Conservation (phyloP, 2,113 vertebrate genomes). For the Crocuta crocuta region DNA sequence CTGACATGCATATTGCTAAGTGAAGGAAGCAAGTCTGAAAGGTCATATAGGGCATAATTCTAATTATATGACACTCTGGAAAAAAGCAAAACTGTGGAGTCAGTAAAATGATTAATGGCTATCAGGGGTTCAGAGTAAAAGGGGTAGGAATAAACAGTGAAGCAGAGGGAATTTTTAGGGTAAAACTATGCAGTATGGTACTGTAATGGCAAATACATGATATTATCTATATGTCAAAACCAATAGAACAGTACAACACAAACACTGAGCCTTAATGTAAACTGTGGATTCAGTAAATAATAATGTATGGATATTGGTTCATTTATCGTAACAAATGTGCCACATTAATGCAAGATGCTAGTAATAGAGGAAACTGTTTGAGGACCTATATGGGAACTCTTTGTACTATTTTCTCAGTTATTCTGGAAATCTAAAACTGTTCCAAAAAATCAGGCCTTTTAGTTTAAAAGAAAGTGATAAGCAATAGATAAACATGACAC, state of each 20-base stretch:
- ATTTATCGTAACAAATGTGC: neutral
- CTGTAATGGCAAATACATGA: neutral
- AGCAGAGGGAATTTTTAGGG: neutral
- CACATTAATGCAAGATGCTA: neutral
- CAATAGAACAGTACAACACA: neutral
- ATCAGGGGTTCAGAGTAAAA: neutral
- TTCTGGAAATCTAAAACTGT: neutral
- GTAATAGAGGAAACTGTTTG: neutral
- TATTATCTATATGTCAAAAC: neutral
- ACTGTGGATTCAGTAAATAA: neutral
- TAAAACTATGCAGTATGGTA: neutral
- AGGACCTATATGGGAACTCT: neutral
- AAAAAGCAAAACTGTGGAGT: neutral
- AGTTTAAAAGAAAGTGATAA: neutral
- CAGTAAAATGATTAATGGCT: neutral
- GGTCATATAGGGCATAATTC: neutral
- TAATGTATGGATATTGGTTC: neutral
- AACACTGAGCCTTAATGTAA: neutral
- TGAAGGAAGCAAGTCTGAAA: neutral
- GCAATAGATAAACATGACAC: neutral
- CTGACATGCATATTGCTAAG: neutral
- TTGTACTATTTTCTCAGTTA: neutral
- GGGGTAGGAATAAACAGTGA: neutral
- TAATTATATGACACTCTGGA: neutral
- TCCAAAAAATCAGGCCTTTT: neutral